phyloP scores from a whole-genome alignment of 2,113 vertebrate species.

The Thomomys bottae region DNA sequence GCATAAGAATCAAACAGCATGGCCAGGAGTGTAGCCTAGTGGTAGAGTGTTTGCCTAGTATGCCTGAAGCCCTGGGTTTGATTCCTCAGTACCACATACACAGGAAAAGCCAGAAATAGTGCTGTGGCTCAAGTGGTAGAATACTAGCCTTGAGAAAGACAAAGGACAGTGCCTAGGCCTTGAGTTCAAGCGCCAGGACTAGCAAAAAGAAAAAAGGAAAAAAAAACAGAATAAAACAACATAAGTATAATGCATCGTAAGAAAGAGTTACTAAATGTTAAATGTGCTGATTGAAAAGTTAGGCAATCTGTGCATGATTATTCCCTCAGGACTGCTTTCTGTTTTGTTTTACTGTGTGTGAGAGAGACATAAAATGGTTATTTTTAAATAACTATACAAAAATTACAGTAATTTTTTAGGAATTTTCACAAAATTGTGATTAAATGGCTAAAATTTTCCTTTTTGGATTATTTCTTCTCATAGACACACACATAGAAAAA shows the following conservation, averaged over 20 bases:
- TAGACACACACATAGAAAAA: neutral
- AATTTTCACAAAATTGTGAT: too few relatives aligned
- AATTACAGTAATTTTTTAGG: neutral
- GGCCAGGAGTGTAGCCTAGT: too few relatives aligned
- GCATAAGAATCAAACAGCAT: neutral
- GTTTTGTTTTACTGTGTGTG: neutral
- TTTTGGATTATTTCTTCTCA: neutral
- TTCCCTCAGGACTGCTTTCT: neutral
- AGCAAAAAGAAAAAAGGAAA: too few relatives aligned
- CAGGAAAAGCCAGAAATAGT: too few relatives aligned
- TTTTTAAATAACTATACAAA: slow-evolving; percentile 1
- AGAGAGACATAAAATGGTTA: neutral
- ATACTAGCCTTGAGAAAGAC: too few relatives aligned
- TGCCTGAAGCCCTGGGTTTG: too few relatives aligned
- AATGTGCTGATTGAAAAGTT: neutral
- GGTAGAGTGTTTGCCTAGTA: too few relatives aligned
- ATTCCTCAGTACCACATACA: too few relatives aligned
- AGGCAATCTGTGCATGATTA: neutral
- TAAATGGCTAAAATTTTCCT: neutral
- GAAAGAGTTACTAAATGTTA: neutral
- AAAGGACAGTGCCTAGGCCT: too few relatives aligned
- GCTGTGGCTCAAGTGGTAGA: too few relatives aligned
- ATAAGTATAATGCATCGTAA: neutral
- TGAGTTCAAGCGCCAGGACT: too few relatives aligned
- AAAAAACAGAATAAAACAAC: too few relatives aligned